Base-by-base conservation (phyloP, 2,888 invertebrate genomes). In the Heliconius charithonia region DNA sequence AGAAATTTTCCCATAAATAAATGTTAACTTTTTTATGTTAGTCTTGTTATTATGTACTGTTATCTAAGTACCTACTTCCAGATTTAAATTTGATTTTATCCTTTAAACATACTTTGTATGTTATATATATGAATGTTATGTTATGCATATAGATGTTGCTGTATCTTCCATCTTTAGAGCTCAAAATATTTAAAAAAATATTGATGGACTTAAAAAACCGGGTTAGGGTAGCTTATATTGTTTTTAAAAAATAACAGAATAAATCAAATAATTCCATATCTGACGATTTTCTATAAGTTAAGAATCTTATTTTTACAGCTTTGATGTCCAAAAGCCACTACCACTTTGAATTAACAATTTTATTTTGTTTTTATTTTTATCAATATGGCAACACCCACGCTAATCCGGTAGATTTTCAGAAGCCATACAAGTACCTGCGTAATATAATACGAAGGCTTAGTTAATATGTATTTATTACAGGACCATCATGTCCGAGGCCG, bases 401-500 rank as follows among this genome's bases (percentile, higher is more conserved):
- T 59, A 72, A 72, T 79, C 76, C 73, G 76, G 51, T 69, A 73
- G 63, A 72, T 72, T 72, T 76, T 27, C 27, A 69, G 76, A 79
- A 79, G 65, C 79, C 76, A 12, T 74, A 51, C 7, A 69, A 63
- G 37, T 63, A 16, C 2, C 25, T 69, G 27, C 70, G 62, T 51
- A 75, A 37, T n/a, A 25, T 72, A 37, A 37, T 59, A 72, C 56
- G n/a, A n/a, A 37, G 29, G 51, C 65, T 62, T 76, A 45, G 51
- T 77, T 79, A 72, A 72, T 72, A 72, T 59, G 32, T 37, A 59
- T 79, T 76, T 87, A 88, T 85, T 88, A 70, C 87, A 97, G 97
- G 83, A 95, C 96, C 71, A 87, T 95, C 6, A 91, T 82, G 75
- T 75, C 95, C 32, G 92, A 92, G 4, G 90, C 95, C 0, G 95